A percentile compares a stretch with the other conserved stretches of the same genome.
Evolutionary conservation across 1,140 invertebrate genomes (phyloP).

Genomic region (Calliphora vicina): DNA sequence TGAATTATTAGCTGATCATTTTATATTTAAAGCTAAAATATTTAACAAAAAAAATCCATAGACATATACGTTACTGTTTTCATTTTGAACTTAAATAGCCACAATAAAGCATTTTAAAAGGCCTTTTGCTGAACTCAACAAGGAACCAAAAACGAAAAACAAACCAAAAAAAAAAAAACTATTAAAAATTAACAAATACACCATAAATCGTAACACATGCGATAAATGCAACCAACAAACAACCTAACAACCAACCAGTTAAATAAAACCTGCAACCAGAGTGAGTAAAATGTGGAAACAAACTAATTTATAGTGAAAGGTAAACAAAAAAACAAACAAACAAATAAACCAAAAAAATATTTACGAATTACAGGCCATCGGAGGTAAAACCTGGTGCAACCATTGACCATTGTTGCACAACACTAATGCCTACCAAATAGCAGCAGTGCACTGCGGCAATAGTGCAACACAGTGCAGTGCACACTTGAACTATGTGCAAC

Average conservation of each 20-base stretch:
- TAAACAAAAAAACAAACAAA: not conserved
- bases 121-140: not conserved
- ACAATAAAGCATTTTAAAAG: not conserved
- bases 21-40: too few species aligned
- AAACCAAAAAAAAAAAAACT: not conserved
- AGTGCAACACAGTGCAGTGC: too few species aligned
- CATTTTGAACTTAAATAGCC: not conserved
- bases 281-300: slow-evolving; percentile 7
- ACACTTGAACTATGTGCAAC: not conserved
- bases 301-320: slow-evolving; percentile 30
- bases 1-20: too few species aligned
- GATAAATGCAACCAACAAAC: not conserved
- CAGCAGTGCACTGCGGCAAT: too few species aligned
- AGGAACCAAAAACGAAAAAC: not conserved
- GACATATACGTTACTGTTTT: too few species aligned
- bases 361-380: slow-evolving; percentile 1
- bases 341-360: not conserved
- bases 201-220: slow-evolving; percentile 4
- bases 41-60: too few species aligned
- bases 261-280: not conserved
- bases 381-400: not conserved
- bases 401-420: not conserved
- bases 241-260: not conserved
- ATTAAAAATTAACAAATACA: slow-evolving; percentile 2
- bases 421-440: not conserved